Evolutionary conservation across 2,113 vertebrate genomes (phyloP).

Genomic region (Heptranchias perlo): DNA sequence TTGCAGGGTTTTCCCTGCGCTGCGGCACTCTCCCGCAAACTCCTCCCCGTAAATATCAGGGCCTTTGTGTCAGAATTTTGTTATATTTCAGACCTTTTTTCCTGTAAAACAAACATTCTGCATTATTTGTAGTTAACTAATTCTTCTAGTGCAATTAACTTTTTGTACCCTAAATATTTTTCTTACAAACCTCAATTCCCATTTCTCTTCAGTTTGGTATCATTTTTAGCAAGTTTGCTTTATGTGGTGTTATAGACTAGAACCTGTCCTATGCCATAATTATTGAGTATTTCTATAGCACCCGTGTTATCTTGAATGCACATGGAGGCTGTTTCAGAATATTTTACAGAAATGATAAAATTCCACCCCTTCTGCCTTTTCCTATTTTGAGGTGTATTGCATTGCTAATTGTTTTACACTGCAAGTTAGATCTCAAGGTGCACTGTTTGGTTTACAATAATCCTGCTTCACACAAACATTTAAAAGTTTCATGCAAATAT

Average conservation of each 20-base stretch:
- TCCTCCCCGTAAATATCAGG: too few relatives aligned
- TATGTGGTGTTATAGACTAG: not conserved
- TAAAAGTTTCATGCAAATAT: not conserved
- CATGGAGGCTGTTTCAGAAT: not conserved
- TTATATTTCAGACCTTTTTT: too few relatives aligned
- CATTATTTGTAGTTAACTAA: not conserved
- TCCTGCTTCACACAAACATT: not conserved
- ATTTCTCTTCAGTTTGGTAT: not conserved
- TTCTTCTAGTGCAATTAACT: not conserved
- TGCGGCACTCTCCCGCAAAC: too few relatives aligned
- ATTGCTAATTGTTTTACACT: not conserved
- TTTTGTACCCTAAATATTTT: not conserved
- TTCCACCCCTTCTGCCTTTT: not conserved
- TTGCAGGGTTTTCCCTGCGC: too few relatives aligned
- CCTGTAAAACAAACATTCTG: not conserved
- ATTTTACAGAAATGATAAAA: not conserved
- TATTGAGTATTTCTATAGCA: not conserved
- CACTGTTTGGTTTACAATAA: not conserved
- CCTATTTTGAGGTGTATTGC: not conserved
- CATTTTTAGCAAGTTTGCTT: not conserved
- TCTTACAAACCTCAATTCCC: not conserved
- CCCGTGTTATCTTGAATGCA: not conserved
- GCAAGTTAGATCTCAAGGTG: not conserved
- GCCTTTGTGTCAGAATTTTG: not conserved
- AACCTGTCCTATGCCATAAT: not conserved